A percentile compares a stretch with the other conserved stretches of the same genome.
Conservation (phyloP, 2,797 vertebrate genomes). For the Ataeniobius toweri region DNA sequence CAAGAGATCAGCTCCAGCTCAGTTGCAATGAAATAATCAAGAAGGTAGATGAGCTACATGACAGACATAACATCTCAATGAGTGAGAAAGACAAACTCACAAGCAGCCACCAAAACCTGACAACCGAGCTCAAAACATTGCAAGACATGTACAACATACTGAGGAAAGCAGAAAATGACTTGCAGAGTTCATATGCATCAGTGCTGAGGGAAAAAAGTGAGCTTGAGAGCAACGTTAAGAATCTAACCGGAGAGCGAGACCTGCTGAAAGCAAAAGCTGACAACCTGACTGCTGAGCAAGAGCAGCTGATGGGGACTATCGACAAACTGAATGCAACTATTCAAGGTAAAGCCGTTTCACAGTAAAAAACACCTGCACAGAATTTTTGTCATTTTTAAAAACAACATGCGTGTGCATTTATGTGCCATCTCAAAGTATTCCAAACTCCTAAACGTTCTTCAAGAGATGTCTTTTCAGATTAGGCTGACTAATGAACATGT, state of each 20-base stretch:
- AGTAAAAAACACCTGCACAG: neutral
- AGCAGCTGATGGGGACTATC: constrained; percentile 16
- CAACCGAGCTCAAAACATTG: constrained; percentile 17
- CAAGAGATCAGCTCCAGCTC: constrained; percentile 49
- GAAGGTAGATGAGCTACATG: constrained; percentile 49
- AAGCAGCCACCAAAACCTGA: constrained; percentile 50
- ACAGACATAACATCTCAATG: constrained; percentile 34
- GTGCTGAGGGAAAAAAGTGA: constrained; percentile 25
- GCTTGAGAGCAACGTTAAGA: constrained; percentile 25
- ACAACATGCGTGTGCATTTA: too few relatives aligned
- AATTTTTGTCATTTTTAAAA: neutral
- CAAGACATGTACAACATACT: constrained; percentile 22
- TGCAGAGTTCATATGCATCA: constrained; percentile 8
- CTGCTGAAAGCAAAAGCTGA: constrained; percentile 10
- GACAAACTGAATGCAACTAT: constrained; percentile 19
- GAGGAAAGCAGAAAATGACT: neutral
- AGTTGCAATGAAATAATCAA: constrained; percentile 44
- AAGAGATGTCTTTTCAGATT: neutral
- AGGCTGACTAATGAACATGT: neutral
- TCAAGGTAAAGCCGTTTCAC: constrained; percentile 26
- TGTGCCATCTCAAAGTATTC: neutral
- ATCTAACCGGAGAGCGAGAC: constrained; percentile 28
- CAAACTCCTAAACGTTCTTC: neutral
- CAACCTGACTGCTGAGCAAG: constrained; percentile 56
- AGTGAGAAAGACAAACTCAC: constrained; percentile 50